phyloP scores from a whole-genome alignment of 2,888 invertebrate genomes.

The Caenorhabditis parvicauda region DNA sequence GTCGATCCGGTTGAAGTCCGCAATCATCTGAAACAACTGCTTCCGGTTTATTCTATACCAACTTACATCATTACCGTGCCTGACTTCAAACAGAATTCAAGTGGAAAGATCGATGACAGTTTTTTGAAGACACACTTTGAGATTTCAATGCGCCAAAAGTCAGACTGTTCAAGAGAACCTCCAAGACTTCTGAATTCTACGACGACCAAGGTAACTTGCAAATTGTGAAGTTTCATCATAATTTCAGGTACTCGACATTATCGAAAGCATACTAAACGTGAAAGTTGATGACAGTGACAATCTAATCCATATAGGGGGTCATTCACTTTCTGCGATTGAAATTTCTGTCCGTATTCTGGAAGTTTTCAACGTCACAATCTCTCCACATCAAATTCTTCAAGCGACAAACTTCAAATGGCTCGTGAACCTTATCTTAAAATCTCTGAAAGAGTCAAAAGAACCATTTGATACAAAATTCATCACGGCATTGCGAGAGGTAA shows the following conservation, averaged over 20 bases:
- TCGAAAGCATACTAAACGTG: conserved; percentile 7
- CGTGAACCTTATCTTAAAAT: neutral
- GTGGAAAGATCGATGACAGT: no score
- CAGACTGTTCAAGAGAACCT: no score
- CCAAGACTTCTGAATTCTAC: no score
- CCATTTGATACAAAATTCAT: conserved; percentile 16
- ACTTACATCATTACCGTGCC: no score
- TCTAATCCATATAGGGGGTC: conserved; percentile 50
- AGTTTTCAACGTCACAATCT: conserved; percentile 29
- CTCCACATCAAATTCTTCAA: conserved; percentile 27
- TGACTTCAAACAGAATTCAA: no score
- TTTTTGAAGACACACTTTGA: no score
- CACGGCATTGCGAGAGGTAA: conserved; percentile 30
- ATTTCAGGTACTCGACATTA: conserved; percentile 4
- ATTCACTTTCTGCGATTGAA: conserved; percentile 47
- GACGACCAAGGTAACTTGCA: conserved; percentile 11
- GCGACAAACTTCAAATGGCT: conserved; percentile 12
- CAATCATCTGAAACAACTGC: no score
- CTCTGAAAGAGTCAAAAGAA: neutral
- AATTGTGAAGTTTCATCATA: neutral
- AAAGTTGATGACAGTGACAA: conserved; percentile 12
- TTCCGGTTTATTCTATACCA: no score
- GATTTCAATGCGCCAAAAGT: no score
- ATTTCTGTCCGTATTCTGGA: conserved; percentile 33
- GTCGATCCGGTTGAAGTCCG: no score